Evolutionary conservation across 2,113 vertebrate species (phyloP), one percentile per base, ranked within the genome.

Genomic region (Scartelaos histophorus): DNA sequence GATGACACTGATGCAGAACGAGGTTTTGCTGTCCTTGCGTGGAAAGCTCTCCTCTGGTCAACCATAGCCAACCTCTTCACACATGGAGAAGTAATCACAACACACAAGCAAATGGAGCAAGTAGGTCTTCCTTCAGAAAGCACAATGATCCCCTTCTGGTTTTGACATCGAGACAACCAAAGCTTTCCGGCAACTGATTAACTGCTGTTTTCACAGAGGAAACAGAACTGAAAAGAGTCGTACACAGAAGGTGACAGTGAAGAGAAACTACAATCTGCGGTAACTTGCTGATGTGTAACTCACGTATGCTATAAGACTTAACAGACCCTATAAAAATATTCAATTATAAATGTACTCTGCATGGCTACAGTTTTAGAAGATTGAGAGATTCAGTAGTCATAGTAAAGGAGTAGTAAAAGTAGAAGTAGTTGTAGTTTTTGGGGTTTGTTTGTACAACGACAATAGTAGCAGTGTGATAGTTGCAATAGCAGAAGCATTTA

Each of bases 81-180:
- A 92, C 82, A 89, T 90, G 92, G 88, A 85, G 81, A 90, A 90
- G 70, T 78, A 66, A 90, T 92, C 87, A 91, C 75, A 82, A 90
- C 79, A 69, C 29, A 22, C 65, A 87, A 68, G 71, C 72, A 86
- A 89, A 85, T 68, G 81, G 86, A 83, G 88, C 83, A 85, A 80
- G 76, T 76, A 77, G 47, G 49, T 84, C 73, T 89, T 88, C 81
- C 87, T 91, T 89, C 24, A 61, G 73, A 90, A 89, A 88, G 87
- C 67, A 19, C 65, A 78, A 78, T 82, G 73, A 84, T 25, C 79
- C 78, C 70, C 85, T 78, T 85, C 91, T 93, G 92, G 66, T 94
- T 92, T 92, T 83, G 85, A 88, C 89, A 90, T 93, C 58, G 34
- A 75, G 69, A 72, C 68, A 74, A 71, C 47, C 66, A 67, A 85